Evolutionary conservation across 2,797 vertebrate species (phyloP), one percentile per base, ranked within the genome.

Genomic region (Acanthiza pusilla): DNA sequence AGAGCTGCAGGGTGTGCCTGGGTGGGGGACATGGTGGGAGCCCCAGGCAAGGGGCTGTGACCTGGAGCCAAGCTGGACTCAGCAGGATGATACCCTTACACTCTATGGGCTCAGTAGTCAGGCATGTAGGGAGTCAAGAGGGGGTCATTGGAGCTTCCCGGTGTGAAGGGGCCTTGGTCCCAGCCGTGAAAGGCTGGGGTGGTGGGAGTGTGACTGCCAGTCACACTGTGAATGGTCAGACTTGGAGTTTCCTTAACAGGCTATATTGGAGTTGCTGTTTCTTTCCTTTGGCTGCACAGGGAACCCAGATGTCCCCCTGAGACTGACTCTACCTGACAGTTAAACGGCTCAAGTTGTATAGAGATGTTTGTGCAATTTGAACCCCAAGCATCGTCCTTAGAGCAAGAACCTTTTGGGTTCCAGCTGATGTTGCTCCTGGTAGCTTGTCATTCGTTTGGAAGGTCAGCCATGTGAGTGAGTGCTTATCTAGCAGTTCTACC

Each of bases 61-160:
- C 1, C 43, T 63, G 25, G n/a, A 38, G 38, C 38, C 38, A 38
- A 38, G 38, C 65, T 38, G n/a, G 25, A 10, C 34, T 53, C 45
- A 58, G n/a, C 45, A 77, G 58, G 58, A 11, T 40, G 58, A 12
- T 45, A 63, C 17, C 32, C 14, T 30, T 63, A 4, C 17, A 16
- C 27, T 63, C 50, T 26, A 1, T 16, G n/a, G 23, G 43, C 38
- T 51, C 43, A 12, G 1, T 10, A 18, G 14, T 1, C 8, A 7
- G n/a, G 25, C 0, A 0, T 23, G 38, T 7, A 30, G 29, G 30
- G 45, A 53, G 9, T 32, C 30, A 12, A 4, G 7, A 20, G 38
- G 11, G 51, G 26, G 6, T 45, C 45, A 14, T 18, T 53, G 73
- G 45, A 60, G 18, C 34, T 53, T 11, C 26, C 34, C 5, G 18